These are phyloP conservation scores for Sebastes steindachneri DNA, from an alignment of 2,797 vertebrate genomes.

Conservation along the genomic window DNA sequence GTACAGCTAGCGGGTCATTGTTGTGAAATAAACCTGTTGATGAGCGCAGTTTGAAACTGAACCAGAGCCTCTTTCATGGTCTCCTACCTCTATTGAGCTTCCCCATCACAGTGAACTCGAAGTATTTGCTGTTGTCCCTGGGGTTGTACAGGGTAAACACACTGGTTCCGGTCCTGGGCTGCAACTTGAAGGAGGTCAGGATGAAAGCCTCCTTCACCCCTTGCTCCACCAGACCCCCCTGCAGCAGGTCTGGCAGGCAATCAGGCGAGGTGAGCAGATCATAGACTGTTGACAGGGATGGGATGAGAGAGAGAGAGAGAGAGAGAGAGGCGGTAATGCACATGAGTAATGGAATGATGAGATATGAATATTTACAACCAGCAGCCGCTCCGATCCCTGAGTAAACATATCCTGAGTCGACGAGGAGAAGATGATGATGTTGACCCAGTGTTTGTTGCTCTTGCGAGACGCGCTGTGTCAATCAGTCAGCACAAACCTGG, in stretches of 20 bases:
- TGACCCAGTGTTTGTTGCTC: slow-evolving; percentile 45
- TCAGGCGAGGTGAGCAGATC: slow-evolving; percentile 93
- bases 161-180: slow-evolving; percentile 83
- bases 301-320: not conserved
- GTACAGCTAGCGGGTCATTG: no score
- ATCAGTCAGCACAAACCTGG: slow-evolving; percentile 41
- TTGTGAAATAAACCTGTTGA: not conserved
- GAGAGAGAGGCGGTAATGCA: slow-evolving; percentile 35
- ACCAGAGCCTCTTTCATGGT: not conserved
- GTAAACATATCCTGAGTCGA: slow-evolving; percentile 53
- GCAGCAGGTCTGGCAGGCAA: slow-evolving; percentile 88
- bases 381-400: slow-evolving; percentile 15
- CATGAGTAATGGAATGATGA: slow-evolving; percentile 44
- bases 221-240: slow-evolving; percentile 88
- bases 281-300: slow-evolving; percentile 84
- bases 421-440: slow-evolving; percentile 41
- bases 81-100: slow-evolving; percentile 93
- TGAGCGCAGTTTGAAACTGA: not conserved
- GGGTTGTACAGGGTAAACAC: slow-evolving; percentile 91
- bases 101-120: slow-evolving; percentile 95
- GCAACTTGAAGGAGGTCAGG: slow-evolving; percentile 91
- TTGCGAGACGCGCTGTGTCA: slow-evolving; percentile 16
- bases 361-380: slow-evolving; percentile 62
- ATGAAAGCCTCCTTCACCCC: slow-evolving; percentile 89
- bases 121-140: slow-evolving; percentile 93